phyloP scores from a whole-genome alignment of 2,888 invertebrate genomes.

The Ophion costatus region DNA sequence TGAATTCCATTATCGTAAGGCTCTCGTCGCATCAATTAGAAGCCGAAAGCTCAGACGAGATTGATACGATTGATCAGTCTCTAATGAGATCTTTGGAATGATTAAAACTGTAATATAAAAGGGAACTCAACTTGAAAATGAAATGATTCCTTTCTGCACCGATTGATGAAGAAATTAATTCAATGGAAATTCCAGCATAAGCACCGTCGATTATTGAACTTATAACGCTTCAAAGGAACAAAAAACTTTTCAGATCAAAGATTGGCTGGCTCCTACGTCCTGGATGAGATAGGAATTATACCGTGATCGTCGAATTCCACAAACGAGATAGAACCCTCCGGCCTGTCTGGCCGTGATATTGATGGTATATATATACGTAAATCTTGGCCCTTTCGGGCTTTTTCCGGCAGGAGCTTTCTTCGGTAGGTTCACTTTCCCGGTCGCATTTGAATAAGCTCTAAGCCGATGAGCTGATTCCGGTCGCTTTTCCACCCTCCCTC shows the following conservation, averaged over 20 bases:
- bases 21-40: neutral
- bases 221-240: neutral
- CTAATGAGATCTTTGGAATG: no score
- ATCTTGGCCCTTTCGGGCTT: constrained; percentile 20
- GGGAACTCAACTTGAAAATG: no score
- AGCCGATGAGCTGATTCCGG: constrained; percentile 72
- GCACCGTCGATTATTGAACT: neutral
- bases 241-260: neutral
- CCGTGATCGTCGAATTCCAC: constrained; percentile 26
- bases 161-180: no score
- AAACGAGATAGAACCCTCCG: constrained; percentile 13
- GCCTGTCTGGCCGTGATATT: constrained; percentile 1
- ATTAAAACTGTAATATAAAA: no score
- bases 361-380: constrained; percentile 4
- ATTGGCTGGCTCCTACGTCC: neutral
- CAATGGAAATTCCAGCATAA: neutral
- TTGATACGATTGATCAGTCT: no score
- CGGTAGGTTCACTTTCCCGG: constrained; percentile 50
- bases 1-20: neutral
- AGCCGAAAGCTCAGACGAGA: no score
- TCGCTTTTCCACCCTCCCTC: constrained; percentile 26
- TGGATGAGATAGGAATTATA: constrained; percentile 11
- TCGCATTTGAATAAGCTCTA: constrained; percentile 71
- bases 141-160: no score
- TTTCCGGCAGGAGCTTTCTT: constrained; percentile 39